These are phyloP conservation scores for Sarcoramphus papa DNA, from an alignment of 2,797 vertebrate species.

Conservation along the genomic window DNA sequence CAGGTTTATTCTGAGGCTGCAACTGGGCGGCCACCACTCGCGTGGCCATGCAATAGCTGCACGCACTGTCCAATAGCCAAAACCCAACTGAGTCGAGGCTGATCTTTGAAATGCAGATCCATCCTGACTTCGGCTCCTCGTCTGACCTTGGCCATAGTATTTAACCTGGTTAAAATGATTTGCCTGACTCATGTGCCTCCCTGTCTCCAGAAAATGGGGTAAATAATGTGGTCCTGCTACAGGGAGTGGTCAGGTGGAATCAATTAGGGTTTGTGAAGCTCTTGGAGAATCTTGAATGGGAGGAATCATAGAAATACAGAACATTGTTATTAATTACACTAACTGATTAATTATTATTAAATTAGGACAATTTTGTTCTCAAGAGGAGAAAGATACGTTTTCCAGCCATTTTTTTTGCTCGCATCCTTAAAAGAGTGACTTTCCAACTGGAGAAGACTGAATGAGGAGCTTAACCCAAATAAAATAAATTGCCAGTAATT, in stretches of 20 bases:
- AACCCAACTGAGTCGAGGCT: not conserved
- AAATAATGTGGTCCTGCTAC: not conserved
- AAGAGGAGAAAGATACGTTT: not conserved
- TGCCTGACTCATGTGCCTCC: not conserved
- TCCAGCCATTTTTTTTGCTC: constrained; percentile 20
- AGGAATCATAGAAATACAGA: not conserved
- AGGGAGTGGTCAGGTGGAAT: not conserved
- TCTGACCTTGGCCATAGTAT: not conserved
- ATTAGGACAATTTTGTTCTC: constrained; percentile 27
- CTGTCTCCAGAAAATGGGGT: not conserved
- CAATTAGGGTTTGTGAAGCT: not conserved
- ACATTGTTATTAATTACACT: not conserved
- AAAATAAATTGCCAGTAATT: constrained; percentile 72
- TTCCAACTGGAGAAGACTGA: not conserved
- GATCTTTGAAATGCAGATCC: not conserved
- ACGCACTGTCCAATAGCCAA: accelerated
- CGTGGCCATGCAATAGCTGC: not conserved
- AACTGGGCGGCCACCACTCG: not conserved
- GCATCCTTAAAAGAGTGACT: constrained; percentile 15
- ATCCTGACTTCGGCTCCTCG: not conserved
- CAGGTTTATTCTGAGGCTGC: not conserved
- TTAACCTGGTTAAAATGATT: not conserved
- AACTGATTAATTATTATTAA: constrained; percentile 34
- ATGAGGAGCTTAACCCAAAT: constrained; percentile 65
- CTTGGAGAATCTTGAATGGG: not conserved